Evolutionary conservation across 2,113 vertebrate genomes (phyloP).

Genomic region (Aythya baeri): DNA sequence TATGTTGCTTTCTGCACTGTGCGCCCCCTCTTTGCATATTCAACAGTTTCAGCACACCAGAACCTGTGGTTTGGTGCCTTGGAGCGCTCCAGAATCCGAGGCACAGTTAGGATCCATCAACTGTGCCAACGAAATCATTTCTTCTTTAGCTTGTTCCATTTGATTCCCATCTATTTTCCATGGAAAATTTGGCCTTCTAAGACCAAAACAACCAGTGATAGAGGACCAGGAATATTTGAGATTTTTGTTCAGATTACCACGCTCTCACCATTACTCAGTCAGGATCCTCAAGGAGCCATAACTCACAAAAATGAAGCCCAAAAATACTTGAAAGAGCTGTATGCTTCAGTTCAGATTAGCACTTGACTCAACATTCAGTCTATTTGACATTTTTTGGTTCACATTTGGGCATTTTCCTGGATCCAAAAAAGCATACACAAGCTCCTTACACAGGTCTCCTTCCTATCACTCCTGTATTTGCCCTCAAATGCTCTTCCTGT

Average conservation of each 20-base stretch:
- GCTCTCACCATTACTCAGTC: background rate
- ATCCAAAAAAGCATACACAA: background rate
- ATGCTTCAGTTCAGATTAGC: background rate
- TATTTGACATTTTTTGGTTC: background rate
- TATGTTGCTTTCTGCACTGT: background rate
- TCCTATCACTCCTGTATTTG: background rate
- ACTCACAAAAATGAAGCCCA: background rate
- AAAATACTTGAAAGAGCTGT: background rate
- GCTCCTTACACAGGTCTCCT: background rate
- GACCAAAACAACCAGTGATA: background rate
- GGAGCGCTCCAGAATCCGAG: background rate
- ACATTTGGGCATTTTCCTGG: background rate
- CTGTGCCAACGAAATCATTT: background rate
- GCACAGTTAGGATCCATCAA: background rate
- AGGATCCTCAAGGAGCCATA: background rate
- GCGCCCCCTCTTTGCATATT: background rate
- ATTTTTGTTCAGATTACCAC: background rate
- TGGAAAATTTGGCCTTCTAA: background rate
- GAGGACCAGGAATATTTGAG: background rate
- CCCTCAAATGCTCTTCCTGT: background rate
- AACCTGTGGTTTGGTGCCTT: background rate
- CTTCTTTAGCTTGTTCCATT: background rate
- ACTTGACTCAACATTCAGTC: background rate
- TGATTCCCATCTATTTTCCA: background rate
- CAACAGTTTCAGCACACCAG: background rate